Evolutionary conservation across 2,888 invertebrate species (phyloP).

Genomic region (Colletes collaris): DNA sequence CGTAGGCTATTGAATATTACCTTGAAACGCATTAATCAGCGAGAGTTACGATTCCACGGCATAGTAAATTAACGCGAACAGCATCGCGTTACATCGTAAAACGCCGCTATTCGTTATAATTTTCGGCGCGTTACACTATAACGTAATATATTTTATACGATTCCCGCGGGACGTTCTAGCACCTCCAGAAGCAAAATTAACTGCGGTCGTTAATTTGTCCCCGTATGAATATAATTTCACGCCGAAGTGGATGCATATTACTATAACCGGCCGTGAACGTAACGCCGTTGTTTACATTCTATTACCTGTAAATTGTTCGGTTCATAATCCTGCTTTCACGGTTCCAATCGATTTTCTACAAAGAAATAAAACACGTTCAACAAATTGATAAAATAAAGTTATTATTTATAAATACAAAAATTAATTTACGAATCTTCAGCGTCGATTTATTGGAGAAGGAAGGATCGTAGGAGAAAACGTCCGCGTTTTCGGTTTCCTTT

Average conservation of each 20-base stretch:
- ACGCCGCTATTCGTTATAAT: constrained; percentile 40
- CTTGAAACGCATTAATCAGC: constrained; percentile 10
- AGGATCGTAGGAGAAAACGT: too few relatives aligned
- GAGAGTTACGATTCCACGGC: not conserved
- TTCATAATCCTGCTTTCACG: too few relatives aligned
- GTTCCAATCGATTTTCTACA: too few relatives aligned
- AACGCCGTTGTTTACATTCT: too few relatives aligned
- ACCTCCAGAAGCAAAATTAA: constrained; percentile 32
- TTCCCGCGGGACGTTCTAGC: constrained; percentile 21
- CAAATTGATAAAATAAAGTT: too few relatives aligned
- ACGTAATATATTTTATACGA: constrained; percentile 32
- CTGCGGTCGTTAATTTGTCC: constrained; percentile 30
- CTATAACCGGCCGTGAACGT: not conserved
- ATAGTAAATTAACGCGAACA: constrained; percentile 31
- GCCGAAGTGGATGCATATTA: not conserved
- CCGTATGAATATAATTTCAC: constrained; percentile 17
- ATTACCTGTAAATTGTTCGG: too few relatives aligned
- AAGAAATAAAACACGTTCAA: too few relatives aligned
- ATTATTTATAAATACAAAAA: too few relatives aligned
- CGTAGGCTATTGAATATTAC: not conserved
- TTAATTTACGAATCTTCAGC: too few relatives aligned
- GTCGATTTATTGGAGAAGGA: too few relatives aligned
- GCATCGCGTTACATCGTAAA: not conserved
- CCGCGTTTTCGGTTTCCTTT: too few relatives aligned
- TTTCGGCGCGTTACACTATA: constrained; percentile 27